A percentile compares a stretch with the other conserved stretches of the same genome.
Conservation (phyloP, 1,140 invertebrate species). For the Zophobas morio region DNA sequence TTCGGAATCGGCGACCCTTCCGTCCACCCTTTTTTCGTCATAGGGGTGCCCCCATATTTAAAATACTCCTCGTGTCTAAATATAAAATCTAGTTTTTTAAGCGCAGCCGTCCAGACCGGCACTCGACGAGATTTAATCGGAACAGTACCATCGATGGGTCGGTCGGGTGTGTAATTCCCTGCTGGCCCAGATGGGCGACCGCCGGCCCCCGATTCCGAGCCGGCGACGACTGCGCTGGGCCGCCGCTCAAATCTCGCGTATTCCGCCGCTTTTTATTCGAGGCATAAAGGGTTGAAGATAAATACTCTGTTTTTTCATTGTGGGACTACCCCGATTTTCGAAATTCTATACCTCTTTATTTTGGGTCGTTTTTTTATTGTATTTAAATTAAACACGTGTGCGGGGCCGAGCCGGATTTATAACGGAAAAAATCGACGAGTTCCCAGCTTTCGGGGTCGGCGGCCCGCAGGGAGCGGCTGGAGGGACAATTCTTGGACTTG, state of each 20-base stretch:
- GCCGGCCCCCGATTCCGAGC: background rate
- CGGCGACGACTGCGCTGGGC: slow-evolving; percentile 1
- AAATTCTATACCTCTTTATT: slow-evolving; percentile 57
- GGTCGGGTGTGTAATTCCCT: slow-evolving; percentile 48
- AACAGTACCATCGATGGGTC: slow-evolving; percentile 24
- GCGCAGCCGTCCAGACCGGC: slow-evolving; percentile 15
- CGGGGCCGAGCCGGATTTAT: slow-evolving; percentile 14
- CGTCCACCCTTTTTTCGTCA: slow-evolving; percentile 24
- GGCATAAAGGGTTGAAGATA: slow-evolving; percentile 55
- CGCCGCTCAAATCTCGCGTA: slow-evolving; percentile 37
- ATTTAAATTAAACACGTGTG: slow-evolving; percentile 46
- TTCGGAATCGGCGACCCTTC: slow-evolving; percentile 43
- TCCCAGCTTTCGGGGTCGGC: no score
- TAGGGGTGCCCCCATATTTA: slow-evolving; percentile 54
- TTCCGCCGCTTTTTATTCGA: slow-evolving; percentile 1
- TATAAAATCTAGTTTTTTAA: slow-evolving; percentile 45
- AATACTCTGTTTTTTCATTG: slow-evolving; percentile 53
- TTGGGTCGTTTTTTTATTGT: slow-evolving; percentile 45
- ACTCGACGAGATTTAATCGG: slow-evolving; percentile 35
- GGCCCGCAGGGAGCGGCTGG: no score
- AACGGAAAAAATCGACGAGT: slow-evolving; percentile 10
- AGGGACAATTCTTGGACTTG: no score
- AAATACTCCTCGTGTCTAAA: slow-evolving; percentile 52
- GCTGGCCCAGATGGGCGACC: slow-evolving; percentile 18
- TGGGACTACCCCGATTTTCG: slow-evolving; percentile 49